Evolutionary conservation across 2,113 vertebrate genomes (phyloP).

Genomic region (Oceanodroma tethys): DNA sequence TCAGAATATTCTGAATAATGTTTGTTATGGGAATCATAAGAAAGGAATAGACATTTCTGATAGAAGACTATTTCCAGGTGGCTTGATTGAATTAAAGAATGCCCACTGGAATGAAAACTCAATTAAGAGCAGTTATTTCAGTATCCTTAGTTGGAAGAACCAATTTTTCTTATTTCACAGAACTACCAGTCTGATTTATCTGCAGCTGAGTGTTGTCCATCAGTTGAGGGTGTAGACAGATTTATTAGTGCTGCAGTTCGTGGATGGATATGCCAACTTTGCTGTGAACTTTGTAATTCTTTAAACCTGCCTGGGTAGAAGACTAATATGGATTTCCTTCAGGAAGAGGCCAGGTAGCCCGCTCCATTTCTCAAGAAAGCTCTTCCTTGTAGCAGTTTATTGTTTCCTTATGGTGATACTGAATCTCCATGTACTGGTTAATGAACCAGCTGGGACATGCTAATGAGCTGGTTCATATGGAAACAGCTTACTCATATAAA

Average conservation of each 20-base stretch:
- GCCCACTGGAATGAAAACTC: not conserved
- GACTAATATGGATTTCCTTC: not conserved
- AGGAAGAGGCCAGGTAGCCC: not conserved
- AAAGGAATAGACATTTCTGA: not conserved
- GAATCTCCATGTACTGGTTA: not conserved
- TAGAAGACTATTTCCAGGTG: not conserved
- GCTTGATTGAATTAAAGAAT: not conserved
- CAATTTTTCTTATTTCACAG: not conserved
- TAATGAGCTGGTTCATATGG: constrained; percentile 3
- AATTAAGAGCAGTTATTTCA: not conserved
- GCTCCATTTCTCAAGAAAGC: not conserved
- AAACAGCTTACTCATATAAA: not conserved
- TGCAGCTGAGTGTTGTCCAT: not conserved
- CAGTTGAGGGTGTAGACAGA: not conserved
- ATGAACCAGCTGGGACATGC: not conserved
- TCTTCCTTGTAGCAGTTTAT: not conserved
- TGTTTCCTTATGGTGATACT: not conserved
- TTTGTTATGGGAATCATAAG: not conserved
- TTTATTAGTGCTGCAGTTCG: not conserved
- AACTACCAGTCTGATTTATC: not conserved
- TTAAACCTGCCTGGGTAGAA: not conserved
- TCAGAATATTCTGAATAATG: not conserved
- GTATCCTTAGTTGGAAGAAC: not conserved
- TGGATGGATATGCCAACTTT: not conserved
- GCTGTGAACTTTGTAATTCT: not conserved